Percentiles rank a stretch among this genome's conserved stretches.
Evolutionary conservation across 2,113 vertebrate species (phyloP).

Genomic region (Glaucomys volans): DNA sequence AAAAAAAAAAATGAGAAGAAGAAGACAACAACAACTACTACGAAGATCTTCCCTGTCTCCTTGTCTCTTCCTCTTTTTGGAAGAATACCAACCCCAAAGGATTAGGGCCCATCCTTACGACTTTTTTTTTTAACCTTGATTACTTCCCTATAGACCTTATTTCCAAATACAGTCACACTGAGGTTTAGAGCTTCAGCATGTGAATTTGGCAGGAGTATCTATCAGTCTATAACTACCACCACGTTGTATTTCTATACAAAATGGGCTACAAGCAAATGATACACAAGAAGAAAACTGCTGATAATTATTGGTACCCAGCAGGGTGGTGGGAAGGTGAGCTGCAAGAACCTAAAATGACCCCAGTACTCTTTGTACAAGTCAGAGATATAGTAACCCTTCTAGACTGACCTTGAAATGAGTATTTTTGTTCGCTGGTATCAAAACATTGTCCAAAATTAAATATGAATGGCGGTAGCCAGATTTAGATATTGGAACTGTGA

Average conservation of each 20-base stretch:
- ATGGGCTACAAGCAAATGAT: not conserved
- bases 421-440: not conserved
- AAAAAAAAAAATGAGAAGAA: not conserved
- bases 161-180: not conserved
- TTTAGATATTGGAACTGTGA: not conserved
- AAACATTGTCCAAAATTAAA: not conserved
- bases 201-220: not conserved
- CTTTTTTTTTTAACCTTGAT: not conserved
- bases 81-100: not conserved
- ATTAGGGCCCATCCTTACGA: not conserved
- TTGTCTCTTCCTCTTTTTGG: not conserved
- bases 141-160: not conserved
- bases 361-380: not conserved
- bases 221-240: not conserved
- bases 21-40: not conserved
- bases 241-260: not conserved
- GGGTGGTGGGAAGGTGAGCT: rapidly evolving
- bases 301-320: not conserved
- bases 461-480: not conserved
- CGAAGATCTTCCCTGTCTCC: not conserved
- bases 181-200: not conserved
- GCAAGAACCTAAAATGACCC: not conserved
- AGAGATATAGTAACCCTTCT: not conserved
- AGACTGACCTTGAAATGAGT: rapidly evolving
- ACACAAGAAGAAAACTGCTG: not conserved